Conservation (phyloP, 2,888 invertebrate genomes). For the Polylopha cassiicola region DNA sequence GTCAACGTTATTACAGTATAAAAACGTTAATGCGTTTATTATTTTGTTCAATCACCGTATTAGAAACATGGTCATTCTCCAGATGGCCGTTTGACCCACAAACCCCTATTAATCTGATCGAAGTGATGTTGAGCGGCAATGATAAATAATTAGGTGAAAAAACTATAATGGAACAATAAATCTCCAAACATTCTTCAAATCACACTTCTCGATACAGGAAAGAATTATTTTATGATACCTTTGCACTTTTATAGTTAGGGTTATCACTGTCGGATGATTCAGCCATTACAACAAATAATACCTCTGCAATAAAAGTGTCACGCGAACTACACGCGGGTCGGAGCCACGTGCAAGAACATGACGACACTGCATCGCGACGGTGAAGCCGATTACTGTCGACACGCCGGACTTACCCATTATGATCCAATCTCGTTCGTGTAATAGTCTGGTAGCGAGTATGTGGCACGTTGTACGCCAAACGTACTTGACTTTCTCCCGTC, state of each 20-base stretch:
- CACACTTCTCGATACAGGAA: too few species aligned
- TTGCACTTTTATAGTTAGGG: too few species aligned
- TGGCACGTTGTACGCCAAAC: constrained; percentile 54
- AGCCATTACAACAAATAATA: constrained; percentile 28
- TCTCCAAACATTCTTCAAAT: too few species aligned
- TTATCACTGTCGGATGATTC: constrained; percentile 23
- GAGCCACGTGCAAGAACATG: constrained; percentile 43
- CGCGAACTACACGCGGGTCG: constrained; percentile 32
- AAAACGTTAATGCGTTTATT: constrained; percentile 1
- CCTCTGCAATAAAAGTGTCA: constrained; percentile 29
- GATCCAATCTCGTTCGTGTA: constrained; percentile 61
- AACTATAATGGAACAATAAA: too few species aligned
- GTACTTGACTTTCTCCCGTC: constrained; percentile 72
- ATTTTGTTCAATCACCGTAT: not conserved
- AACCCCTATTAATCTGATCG: constrained; percentile 34
- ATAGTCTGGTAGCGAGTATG: constrained; percentile 46
- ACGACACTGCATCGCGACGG: constrained; percentile 48
- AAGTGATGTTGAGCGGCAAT: not conserved
- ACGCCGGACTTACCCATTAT: constrained; percentile 59
- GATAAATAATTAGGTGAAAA: constrained; percentile 3
- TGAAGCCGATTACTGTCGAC: constrained; percentile 35
- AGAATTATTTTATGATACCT: too few species aligned
- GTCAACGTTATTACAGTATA: too few species aligned
- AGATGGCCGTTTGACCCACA: constrained; percentile 40
- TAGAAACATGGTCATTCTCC: constrained; percentile 18